Conservation (phyloP, 2,113 vertebrate species). For the Brevimyrus niger region DNA sequence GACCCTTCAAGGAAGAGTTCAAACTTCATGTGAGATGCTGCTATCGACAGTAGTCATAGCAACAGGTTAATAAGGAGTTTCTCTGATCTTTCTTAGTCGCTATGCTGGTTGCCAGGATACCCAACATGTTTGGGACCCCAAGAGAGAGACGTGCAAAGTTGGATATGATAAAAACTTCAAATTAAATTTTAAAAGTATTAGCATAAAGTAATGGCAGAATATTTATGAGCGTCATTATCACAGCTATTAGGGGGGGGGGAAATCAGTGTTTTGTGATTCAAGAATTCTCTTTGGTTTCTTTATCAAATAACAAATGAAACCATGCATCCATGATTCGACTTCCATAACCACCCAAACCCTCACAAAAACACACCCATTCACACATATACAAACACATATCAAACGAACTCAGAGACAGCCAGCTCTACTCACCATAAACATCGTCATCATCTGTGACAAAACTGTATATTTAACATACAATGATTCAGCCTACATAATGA, state of each 20-base stretch:
- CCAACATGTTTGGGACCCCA: slow-evolving; percentile 46
- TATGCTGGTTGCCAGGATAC: slow-evolving; percentile 65
- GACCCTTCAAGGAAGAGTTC: slow-evolving; percentile 49
- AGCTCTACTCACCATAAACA: neutral
- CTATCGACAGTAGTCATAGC: slow-evolving; percentile 64
- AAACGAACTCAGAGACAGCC: neutral
- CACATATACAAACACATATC: neutral
- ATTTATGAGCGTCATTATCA: neutral
- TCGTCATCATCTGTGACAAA: neutral
- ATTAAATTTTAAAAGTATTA: slow-evolving; percentile 38
- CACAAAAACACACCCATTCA: neutral
- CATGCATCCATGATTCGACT: neutral
- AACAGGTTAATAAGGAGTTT: slow-evolving; percentile 71
- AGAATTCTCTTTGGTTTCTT: neutral
- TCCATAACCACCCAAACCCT: neutral
- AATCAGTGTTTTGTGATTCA: slow-evolving; percentile 3
- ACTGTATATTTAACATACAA: neutral
- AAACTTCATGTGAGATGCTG: slow-evolving; percentile 58
- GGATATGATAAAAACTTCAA: slow-evolving; percentile 35
- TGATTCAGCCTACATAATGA: neutral
- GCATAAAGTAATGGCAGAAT: slow-evolving; percentile 14
- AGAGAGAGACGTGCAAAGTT: slow-evolving; percentile 50
- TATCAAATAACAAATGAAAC: neutral
- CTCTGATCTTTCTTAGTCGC: slow-evolving; percentile 57
- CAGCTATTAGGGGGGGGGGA: neutral